These are phyloP conservation scores for Callimorpha dominula DNA, from an alignment of 2,888 invertebrate species.

Conservation along the genomic window DNA sequence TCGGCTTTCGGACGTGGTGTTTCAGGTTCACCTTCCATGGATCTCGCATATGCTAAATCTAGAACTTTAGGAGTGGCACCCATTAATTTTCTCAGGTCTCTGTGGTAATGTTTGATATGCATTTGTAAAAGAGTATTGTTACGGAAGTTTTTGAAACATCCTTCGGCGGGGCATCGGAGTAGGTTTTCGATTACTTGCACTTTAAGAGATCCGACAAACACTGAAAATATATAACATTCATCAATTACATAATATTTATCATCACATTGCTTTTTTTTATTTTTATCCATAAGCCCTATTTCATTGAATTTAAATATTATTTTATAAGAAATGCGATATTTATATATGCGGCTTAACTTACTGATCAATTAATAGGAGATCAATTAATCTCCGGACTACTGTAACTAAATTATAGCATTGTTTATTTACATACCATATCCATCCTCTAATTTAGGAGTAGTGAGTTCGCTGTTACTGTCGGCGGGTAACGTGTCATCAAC, in stretches of 20 bases:
- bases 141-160: conserved; percentile 95
- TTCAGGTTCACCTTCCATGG: conserved; percentile 67
- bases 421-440: conserved; percentile 70
- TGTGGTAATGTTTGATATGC: conserved; percentile 98
- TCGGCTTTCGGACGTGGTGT: conserved; percentile 44
- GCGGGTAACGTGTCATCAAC: conserved; percentile 14
- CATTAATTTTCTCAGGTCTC: conserved; percentile 90
- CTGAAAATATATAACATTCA: conserved; percentile 59
- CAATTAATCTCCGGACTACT: neutral
- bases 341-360: neutral
- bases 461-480: conserved; percentile 38
- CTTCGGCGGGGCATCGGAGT: conserved; percentile 91
- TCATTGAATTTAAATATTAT: neutral
- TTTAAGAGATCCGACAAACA: conserved; percentile 87
- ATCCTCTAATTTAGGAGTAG: conserved; percentile 68
- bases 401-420: neutral
- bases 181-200: conserved; percentile 90
- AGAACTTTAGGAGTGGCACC: conserved; percentile 95
- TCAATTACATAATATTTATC: neutral
- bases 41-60: conserved; percentile 94
- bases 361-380: no score
- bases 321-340: neutral
- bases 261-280: neutral
- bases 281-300: neutral
- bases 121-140: conserved; percentile 96